Evolutionary conservation across 2,888 invertebrate species (phyloP).

Genomic region (Dusona sp.): DNA sequence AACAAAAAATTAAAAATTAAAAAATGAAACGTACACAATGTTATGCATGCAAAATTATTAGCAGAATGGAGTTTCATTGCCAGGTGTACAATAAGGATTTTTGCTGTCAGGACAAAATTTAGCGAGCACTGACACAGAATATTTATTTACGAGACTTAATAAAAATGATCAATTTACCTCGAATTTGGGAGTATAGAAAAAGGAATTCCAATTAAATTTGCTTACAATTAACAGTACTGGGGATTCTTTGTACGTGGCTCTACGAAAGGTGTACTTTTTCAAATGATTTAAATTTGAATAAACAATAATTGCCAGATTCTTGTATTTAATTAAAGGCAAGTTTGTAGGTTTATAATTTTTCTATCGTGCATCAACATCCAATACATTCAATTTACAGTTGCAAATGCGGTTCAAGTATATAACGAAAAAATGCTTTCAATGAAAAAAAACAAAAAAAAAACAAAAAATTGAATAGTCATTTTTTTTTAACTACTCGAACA

Average conservation of each 20-base stretch:
- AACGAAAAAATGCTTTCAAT: conserved; percentile 24
- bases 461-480: background rate
- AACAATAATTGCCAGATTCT: background rate
- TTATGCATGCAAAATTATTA: conserved; percentile 51
- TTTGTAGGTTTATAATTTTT: conserved; percentile 23
- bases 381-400: conserved; percentile 29
- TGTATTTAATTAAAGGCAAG: background rate
- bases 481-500: conserved; percentile 3
- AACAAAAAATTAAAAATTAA: background rate
- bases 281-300: background rate
- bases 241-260: background rate
- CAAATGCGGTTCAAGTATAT: conserved; percentile 21
- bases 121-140: background rate
- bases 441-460: background rate
- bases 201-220: background rate
- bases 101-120: conserved; percentile 3
- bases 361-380: conserved; percentile 56
- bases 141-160: background rate
- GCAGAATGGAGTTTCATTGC: conserved; percentile 2
- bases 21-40: conserved; percentile 19
- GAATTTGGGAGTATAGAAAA: background rate
- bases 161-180: background rate
- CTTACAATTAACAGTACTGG: background rate
- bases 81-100: conserved; percentile 18
- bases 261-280: background rate